Evolutionary conservation across 2,797 vertebrate species (phyloP), one percentile per base, ranked within the genome.

Genomic region (Telmatherina bonti): DNA sequence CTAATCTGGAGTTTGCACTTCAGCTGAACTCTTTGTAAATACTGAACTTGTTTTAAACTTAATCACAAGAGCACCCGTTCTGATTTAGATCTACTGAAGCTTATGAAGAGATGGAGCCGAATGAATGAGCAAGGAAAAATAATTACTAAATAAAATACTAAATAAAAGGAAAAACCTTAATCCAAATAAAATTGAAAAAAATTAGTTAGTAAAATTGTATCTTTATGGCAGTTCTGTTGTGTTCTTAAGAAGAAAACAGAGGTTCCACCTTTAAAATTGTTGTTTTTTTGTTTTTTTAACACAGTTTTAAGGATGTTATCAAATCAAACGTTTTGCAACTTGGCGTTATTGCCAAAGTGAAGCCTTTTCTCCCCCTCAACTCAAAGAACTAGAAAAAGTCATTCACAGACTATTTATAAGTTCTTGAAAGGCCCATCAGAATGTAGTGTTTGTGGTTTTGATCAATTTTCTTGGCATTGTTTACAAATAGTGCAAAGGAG

Each of bases 1-100:
- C 20, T 56, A 36, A 43, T 45, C 62, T 61, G 43, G 5, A 3
- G 16, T 52, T 58, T 15, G 26, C 62, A 60, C 76, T 72, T 74
- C 22, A 70, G 41, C 22, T 72, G 35, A 75, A 56, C 52, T 59
- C 18, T 38, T 6, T 60, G 49, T 62, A 61, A 70, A 60, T 49
- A 3, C 58, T 61, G 35, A 7, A 11, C 26, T 52, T 58, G 7
- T 65, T 1, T 67, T 26, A 49, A 16, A 33, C 20, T 33, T 55
- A 61, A 70, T 66, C 12, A 54, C 16, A 33, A 29, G 10, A 55
- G 31, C 18, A 2, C 30, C n/a, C 29, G 53, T 56, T 67, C 27
- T 36, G 15, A 43, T 22, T 29, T 52, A 57, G 26, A 62, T n/a
- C 11, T n/a, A 35, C 12, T 22, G 6, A 52, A 20, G 18, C n/a